Evolutionary conservation across 2,888 invertebrate genomes (phyloP).

Genomic region (Euproctis similis): DNA sequence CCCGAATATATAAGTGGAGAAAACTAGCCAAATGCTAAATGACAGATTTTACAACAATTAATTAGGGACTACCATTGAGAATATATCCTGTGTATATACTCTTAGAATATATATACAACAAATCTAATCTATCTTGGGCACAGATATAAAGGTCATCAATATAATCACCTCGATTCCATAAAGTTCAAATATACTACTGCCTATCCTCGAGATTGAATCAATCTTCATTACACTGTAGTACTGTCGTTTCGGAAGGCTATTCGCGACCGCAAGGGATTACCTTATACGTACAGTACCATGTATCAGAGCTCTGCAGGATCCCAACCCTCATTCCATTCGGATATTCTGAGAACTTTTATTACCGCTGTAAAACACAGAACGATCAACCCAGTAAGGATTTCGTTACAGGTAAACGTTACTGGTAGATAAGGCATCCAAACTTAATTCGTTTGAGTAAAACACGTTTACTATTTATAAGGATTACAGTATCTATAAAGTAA

Average conservation of each 20-base stretch:
- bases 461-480: no score
- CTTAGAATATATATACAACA: no score
- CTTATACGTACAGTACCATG: slow-evolving; percentile 32
- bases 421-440: slow-evolving; percentile 7
- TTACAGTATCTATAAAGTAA: no score
- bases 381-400: slow-evolving; percentile 22
- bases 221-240: slow-evolving; percentile 25
- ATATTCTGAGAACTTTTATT: slow-evolving; percentile 41
- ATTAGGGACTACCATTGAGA: no score
- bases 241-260: slow-evolving; percentile 31
- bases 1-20: no score
- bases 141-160: slow-evolving; percentile 4
- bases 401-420: slow-evolving; percentile 19
- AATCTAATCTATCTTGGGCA: no score
- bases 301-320: slow-evolving; percentile 37
- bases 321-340: slow-evolving; percentile 30
- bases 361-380: slow-evolving; percentile 39
- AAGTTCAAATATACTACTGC: slow-evolving; percentile 7
- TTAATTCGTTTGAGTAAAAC: slow-evolving; percentile 18
- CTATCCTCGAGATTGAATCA: slow-evolving; percentile 21
- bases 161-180: slow-evolving; percentile 11
- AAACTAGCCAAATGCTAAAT: no score
- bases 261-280: slow-evolving; percentile 35
- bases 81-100: no score
- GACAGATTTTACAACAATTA: no score